Percentiles rank a stretch among this genome's conserved stretches.
Evolutionary conservation across 2,113 vertebrate species (phyloP).

Genomic region (Silurus glanis): DNA sequence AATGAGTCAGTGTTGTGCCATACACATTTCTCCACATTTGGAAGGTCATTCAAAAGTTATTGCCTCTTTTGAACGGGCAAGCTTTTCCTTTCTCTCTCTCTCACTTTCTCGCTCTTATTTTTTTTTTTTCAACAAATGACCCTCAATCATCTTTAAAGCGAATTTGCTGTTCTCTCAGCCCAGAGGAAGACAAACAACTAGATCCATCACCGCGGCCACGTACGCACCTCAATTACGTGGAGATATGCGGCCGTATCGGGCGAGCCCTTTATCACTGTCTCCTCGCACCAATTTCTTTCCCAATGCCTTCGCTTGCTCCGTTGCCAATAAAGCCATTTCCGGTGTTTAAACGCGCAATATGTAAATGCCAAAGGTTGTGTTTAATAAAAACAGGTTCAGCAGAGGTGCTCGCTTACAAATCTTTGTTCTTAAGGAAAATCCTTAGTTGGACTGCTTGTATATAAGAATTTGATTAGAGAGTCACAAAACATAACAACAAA

Average conservation of each 20-base stretch:
- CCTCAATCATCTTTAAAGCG: slow-evolving; percentile 50
- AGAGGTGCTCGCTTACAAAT: neutral
- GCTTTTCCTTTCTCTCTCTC: neutral
- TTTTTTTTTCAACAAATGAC: slow-evolving; percentile 44
- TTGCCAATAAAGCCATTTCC: slow-evolving; percentile 24
- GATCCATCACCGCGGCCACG: slow-evolving; percentile 35
- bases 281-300: slow-evolving; percentile 13
- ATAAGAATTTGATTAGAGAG: neutral
- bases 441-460: neutral
- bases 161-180: slow-evolving; percentile 42
- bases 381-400: slow-evolving; percentile 32
- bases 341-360: slow-evolving; percentile 6
- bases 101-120: neutral
- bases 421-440: neutral
- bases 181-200: slow-evolving; percentile 47
- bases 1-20: slow-evolving; percentile 42
- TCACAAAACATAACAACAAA: neutral
- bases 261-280: slow-evolving; percentile 41
- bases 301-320: slow-evolving; percentile 6
- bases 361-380: slow-evolving; percentile 22
- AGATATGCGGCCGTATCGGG: slow-evolving; percentile 34
- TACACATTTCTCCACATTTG: slow-evolving; percentile 12
- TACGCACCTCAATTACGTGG: slow-evolving; percentile 40
- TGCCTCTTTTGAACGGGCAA: slow-evolving; percentile 19
- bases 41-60: slow-evolving; percentile 45